phyloP scores from a whole-genome alignment of 2,888 invertebrate species.

The Macrophya annulata region DNA sequence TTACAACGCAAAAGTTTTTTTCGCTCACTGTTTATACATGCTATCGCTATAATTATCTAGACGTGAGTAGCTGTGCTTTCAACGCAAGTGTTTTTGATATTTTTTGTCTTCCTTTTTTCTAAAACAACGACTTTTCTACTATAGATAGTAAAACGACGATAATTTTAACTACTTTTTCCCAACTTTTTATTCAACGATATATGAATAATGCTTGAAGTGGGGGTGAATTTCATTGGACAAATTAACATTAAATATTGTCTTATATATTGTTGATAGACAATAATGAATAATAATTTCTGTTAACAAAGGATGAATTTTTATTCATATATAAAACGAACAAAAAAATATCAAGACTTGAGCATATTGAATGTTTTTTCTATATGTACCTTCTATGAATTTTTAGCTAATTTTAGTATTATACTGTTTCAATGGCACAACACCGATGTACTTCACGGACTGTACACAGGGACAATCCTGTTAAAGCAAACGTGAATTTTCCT shows the following conservation, averaged over 20 bases:
- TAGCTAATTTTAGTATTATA: neutral
- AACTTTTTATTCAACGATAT: neutral
- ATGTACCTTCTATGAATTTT: constrained; percentile 3
- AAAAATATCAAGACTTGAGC: constrained; percentile 3
- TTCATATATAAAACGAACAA: neutral
- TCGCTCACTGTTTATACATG: constrained; percentile 47
- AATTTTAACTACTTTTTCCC: neutral
- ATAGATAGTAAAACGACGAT: neutral
- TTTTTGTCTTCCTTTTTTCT: neutral
- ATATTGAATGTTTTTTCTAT: neutral
- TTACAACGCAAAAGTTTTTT: constrained; percentile 27
- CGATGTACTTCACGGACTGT: constrained; percentile 52
- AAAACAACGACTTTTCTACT: neutral
- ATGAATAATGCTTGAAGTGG: constrained; percentile 24
- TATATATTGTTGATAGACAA: neutral
- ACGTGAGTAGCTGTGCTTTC: constrained; percentile 47
- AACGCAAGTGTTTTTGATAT: constrained; percentile 23
- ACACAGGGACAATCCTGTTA: constrained; percentile 42
- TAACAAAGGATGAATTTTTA: neutral
- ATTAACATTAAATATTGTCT: neutral
- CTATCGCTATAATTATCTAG: constrained; percentile 51
- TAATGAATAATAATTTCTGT: neutral
- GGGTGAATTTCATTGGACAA: neutral
- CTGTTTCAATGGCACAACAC: constrained; percentile 32
- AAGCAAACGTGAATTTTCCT: constrained; percentile 42